Base-by-base conservation (phyloP, 2,888 invertebrate species). In the Tachystola acroxantha region DNA sequence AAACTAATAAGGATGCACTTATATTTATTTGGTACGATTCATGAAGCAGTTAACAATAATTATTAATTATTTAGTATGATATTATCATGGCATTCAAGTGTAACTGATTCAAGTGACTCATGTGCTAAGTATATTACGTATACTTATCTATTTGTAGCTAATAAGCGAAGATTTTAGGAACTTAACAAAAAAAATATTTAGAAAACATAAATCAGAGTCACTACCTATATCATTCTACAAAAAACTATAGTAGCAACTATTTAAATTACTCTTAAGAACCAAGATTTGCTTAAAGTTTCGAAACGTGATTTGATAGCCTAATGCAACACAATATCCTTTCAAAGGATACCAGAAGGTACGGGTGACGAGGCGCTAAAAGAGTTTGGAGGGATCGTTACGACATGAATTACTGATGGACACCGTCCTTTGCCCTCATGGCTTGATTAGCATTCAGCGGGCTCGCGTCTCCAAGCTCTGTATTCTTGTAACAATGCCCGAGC, bases 371-470 rank as follows among this genome's bases (percentile, higher is more conserved):
- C 45, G 61, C 62, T 67, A 65, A 73, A 73, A 74, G 67, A 71
- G 66, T 75, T 70, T 66, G 50, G 50, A 60, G 61, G 61, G 65
- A 64, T 67, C 64, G 66, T 69, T 72, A 71, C 67, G 75, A 68
- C 73, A 69, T 72, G 77, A 79, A 81, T 80, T 69, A 74, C 75
- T 74, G 77, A 80, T 79, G 75, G 76, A 70, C 68, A 67, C 41
- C 59, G 70, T 57, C 64, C 70, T 61, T 60, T 61, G 66, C 67
- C 71, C 65, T 68, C 68, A 64, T 60, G 61, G 62, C 64, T 65
- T 72, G 69, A 84, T 84, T 85, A 80, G 71, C 80, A 85, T 84
- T 84, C 84, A 74, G 65, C 62, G 60, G 62, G 66, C 68, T 64
- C 59, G 55, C 65, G 61, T 68, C 72, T 67, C 57, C 60, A 61